Evolutionary conservation across 1,140 invertebrate genomes (phyloP).

Genomic region (Lordiphosa collinella): DNA sequence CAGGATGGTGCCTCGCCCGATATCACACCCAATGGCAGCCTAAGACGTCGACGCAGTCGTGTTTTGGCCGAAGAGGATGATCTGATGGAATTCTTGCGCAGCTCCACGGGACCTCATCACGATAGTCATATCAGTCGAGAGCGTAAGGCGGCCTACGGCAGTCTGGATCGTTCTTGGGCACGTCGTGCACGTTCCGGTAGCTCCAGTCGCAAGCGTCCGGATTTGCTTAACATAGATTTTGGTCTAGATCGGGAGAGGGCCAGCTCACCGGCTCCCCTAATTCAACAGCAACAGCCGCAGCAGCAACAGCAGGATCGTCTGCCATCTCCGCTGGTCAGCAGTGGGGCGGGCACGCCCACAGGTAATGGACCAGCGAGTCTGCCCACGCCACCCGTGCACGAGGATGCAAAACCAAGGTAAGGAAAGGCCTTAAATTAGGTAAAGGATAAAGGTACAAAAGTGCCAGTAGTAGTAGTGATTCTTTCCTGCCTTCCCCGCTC

Average conservation of each 20-base stretch:
- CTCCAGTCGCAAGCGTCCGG: slow-evolving; percentile 84
- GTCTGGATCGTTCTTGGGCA: slow-evolving; percentile 93
- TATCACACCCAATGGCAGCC: slow-evolving; percentile 92
- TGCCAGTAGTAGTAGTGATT: too few species aligned
- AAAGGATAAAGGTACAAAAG: too few species aligned
- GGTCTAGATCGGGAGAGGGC: slow-evolving; percentile 86
- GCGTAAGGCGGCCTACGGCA: slow-evolving; percentile 89
- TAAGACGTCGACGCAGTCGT: slow-evolving; percentile 88
- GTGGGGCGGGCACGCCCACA: slow-evolving; percentile 45
- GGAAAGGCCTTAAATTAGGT: too few species aligned
- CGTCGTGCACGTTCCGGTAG: slow-evolving; percentile 86
- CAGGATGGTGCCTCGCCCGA: slow-evolving; percentile 88
- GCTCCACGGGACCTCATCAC: slow-evolving; percentile 82
- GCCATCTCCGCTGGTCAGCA: slow-evolving; percentile 55
- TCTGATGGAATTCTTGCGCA: slow-evolving; percentile 91
- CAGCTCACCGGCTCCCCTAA: slow-evolving; percentile 84
- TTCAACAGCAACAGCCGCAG: slow-evolving; percentile 44
- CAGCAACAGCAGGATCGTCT: slow-evolving; percentile 60
- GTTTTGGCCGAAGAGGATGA: slow-evolving; percentile 92
- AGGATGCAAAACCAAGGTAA: slow-evolving; percentile 81
- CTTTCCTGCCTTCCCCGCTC: too few species aligned
- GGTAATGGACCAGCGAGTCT: slow-evolving; percentile 27
- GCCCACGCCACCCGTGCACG: slow-evolving; percentile 52
- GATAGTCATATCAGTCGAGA: slow-evolving; percentile 87
- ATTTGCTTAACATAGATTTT: slow-evolving; percentile 86